Base-by-base conservation (phyloP, 2,113 vertebrate species). In the Lagenorhynchus albirostris region DNA sequence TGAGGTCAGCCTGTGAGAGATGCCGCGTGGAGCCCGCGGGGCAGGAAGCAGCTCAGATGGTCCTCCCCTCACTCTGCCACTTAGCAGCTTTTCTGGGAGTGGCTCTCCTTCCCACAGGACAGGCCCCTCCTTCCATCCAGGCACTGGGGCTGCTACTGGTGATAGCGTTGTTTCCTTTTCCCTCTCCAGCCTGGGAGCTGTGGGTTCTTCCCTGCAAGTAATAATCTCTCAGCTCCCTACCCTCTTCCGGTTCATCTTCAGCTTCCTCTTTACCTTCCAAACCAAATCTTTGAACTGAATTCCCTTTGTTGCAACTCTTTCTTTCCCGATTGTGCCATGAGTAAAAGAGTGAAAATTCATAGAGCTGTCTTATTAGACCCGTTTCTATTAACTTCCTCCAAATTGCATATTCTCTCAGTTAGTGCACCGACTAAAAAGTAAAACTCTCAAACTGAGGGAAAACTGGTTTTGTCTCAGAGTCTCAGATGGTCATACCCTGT, bases 121-220 rank as follows among this genome's bases (percentile, higher is more conserved):
- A 33, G 29, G 15, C 15, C 29, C 1, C 9, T 5, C 47, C 29
- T 50, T 50, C 29, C 47, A 5, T 53, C 25, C 55, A 23, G 5
- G 5, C 2, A 33, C 9, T 6, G n/a, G 38, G 8, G 50, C 31
- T 86, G 17, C 67, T 58, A 50, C 14, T 10, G 10, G 8, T 44
- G 31, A 60, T 12, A 23, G 3, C 7, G 13, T 76, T 25, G 11
- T 29, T 73, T 21, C 38, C 31, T 33, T 85, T 68, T 63, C 21
- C 44, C 0, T 47, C 11, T 90, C 4, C 47, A 31, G 33, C 6
- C 4, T 60, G 71, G 76, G 12, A 23, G 2, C 7, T 0, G 0
- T 25, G 47, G 5, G 23, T 47, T 2, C 14, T 38, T 76, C 81
- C 21, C n/a, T 63, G 5, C 1, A 26, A 4, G 36, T 88, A 26